Evolutionary conservation across 2,113 vertebrate genomes (phyloP), one percentile per base, ranked within the genome.

Genomic region (Toxotes jaculatrix): DNA sequence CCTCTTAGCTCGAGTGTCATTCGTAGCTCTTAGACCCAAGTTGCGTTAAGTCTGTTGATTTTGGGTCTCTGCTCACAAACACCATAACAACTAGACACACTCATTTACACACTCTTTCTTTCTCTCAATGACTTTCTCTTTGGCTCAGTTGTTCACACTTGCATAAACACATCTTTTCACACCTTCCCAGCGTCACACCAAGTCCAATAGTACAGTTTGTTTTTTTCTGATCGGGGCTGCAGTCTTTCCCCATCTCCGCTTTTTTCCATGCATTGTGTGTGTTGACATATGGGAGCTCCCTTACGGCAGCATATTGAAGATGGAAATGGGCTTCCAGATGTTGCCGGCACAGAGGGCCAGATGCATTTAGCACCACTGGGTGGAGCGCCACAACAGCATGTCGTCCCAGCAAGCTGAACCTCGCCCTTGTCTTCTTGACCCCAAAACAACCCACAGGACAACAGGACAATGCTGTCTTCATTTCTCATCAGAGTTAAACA

Each of bases 301-400:
- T 76, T 87, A 94, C 92, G 92, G 83, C 90, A 80, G 27, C 83
- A 63, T 79, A 83, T 53, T 74, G n/a, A 87, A 74, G 47, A 80
- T 77, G 67, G 74, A 88, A 90, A 92, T 84, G 82, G 63, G 63
- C 83, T 77, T 91, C 91, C 93, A 94, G 93, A 95, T 95, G 94
- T 94, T 95, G 82, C 81, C 67, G 43, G 47, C 69, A 68, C 64
- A 45, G 88, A 83, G 72, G 67, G 88, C 85, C 92, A 94, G 93
- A 94, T 94, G 92, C 79, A 88, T 84, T 91, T 87, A 90, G 85
- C 81, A 88, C 77, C 82, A 82, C 87, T 91, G 84, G 85, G 89
- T 83, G 75, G 82, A 89, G 82, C 1, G 16, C 62, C 85, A 87
- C 72, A 61, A 77, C 79, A 76, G 59, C 74, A 68, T 53, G 77